Percentiles rank a stretch among this genome's conserved stretches.
Conservation (phyloP, 2,888 invertebrate species). For the Lymantria monacha region DNA sequence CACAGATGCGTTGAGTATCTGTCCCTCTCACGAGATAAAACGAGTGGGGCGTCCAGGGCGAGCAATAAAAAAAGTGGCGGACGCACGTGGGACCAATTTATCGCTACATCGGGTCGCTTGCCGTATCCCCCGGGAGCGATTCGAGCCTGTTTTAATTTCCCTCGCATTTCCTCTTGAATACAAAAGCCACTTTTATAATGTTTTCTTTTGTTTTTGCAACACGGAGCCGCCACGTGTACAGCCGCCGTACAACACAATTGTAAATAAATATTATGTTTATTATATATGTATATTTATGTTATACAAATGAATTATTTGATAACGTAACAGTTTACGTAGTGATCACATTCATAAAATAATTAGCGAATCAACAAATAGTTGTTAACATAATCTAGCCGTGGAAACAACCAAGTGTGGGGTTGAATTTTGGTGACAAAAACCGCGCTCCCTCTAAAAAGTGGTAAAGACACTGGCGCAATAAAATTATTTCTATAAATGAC, state of each 20-base stretch:
- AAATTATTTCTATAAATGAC: too few relatives aligned
- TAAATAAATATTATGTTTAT: too few relatives aligned
- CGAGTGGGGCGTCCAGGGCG: conserved; percentile 22
- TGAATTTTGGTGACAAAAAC: too few relatives aligned
- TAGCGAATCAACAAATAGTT: too few relatives aligned
- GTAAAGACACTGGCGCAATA: too few relatives aligned
- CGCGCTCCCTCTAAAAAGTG: too few relatives aligned
- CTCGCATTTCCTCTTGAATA: conserved; percentile 37
- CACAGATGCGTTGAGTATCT: conserved; percentile 3
- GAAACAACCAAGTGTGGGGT: too few relatives aligned
- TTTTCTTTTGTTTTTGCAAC: conserved; percentile 25
- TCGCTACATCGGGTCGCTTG: conserved; percentile 41
- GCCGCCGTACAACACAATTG: neutral
- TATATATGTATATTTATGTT: too few relatives aligned
- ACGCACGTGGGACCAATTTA: conserved; percentile 37
- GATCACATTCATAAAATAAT: too few relatives aligned
- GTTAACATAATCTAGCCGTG: too few relatives aligned
- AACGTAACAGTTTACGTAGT: too few relatives aligned
- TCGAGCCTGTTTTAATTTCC: conserved; percentile 45
- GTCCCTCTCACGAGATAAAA: conserved; percentile 19
- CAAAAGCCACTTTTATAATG: conserved; percentile 36
- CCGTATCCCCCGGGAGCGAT: conserved; percentile 37
- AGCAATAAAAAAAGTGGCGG: conserved; percentile 25
- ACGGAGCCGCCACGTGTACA: conserved; percentile 13
- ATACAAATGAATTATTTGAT: too few relatives aligned